These are phyloP conservation scores for Helarctos malayanus DNA, from an alignment of 2,797 vertebrate species.

Conservation along the genomic window DNA sequence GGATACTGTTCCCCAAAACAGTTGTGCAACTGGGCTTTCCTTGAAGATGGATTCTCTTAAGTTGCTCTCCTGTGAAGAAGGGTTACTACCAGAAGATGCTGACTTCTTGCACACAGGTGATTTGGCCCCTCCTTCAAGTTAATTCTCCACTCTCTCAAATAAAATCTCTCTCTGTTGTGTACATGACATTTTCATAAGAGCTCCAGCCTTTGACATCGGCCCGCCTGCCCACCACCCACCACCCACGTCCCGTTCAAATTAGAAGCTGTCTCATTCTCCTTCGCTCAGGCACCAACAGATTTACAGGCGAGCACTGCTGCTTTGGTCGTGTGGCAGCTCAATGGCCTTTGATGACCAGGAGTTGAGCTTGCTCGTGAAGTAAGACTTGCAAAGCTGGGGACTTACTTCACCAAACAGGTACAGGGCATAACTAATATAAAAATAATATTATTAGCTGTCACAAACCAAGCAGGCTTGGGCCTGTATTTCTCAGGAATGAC, in stretches of 20 bases:
- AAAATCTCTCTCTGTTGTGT: background rate
- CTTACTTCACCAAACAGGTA: background rate
- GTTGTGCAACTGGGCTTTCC: background rate
- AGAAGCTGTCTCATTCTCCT: background rate
- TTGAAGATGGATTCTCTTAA: background rate
- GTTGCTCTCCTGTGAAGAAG: background rate
- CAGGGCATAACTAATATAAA: background rate
- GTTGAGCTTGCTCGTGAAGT: background rate
- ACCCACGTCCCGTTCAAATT: background rate
- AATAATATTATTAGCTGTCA: slow-evolving; percentile 57
- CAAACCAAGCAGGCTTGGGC: slow-evolving; percentile 46
- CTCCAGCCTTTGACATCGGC: background rate
- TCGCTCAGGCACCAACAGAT: background rate
- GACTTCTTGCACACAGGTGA: background rate
- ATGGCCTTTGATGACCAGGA: background rate
- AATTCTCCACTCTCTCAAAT: background rate
- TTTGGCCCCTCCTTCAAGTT: background rate
- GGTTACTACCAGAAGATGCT: background rate
- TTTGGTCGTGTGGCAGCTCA: background rate
- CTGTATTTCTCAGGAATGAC: slow-evolving; percentile 12
- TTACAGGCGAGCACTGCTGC: background rate
- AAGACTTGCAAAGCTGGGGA: background rate
- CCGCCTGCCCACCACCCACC: background rate
- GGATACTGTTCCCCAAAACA: background rate
- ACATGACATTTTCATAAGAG: background rate